Conservation (phyloP, 2,888 invertebrate species). For the Ashinkailepas kermadecensis region DNA sequence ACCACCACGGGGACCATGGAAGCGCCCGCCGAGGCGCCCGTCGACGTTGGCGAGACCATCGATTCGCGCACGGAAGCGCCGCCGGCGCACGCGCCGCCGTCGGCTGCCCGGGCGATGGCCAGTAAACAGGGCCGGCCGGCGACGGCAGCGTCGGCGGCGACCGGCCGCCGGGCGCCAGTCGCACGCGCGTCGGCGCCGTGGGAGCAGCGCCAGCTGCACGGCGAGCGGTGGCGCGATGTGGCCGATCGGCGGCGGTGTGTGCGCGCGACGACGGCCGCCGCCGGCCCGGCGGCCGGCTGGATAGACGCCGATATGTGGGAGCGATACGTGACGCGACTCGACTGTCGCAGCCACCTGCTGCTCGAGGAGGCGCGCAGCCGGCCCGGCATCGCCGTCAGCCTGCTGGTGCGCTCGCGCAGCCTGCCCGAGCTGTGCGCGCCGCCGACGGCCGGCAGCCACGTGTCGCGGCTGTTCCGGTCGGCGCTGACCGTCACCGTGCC, state of each 20-base stretch:
- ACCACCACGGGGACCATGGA: too few relatives aligned
- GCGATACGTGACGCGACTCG: constrained; percentile 9
- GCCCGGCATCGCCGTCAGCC: constrained; percentile 8
- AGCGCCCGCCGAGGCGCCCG: neutral
- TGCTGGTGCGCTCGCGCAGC: neutral
- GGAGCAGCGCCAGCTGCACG: neutral
- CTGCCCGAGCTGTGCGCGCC: neutral
- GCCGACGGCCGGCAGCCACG: neutral
- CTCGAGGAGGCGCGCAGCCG: constrained; percentile 2
- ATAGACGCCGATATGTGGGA: constrained; percentile 18
- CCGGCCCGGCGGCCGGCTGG: constrained; percentile 9
- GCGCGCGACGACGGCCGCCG: neutral
- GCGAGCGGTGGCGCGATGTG: neutral
- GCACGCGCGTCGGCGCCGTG: neutral
- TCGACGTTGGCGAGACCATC: neutral
- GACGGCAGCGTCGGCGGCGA: neutral
- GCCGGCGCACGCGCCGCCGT: neutral
- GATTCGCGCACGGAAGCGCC: neutral
- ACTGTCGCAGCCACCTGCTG: constrained; percentile 9
- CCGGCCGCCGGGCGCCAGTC: neutral
- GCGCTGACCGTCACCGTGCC: neutral
- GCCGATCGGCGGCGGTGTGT: neutral
- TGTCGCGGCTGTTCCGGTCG: constrained; percentile 4
- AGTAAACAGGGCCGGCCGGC: neutral
- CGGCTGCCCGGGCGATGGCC: neutral